A percentile compares a stretch with the other conserved stretches of the same genome.
Conservation (phyloP, 2,113 vertebrate genomes). For the Ginglymostoma cirratum region DNA sequence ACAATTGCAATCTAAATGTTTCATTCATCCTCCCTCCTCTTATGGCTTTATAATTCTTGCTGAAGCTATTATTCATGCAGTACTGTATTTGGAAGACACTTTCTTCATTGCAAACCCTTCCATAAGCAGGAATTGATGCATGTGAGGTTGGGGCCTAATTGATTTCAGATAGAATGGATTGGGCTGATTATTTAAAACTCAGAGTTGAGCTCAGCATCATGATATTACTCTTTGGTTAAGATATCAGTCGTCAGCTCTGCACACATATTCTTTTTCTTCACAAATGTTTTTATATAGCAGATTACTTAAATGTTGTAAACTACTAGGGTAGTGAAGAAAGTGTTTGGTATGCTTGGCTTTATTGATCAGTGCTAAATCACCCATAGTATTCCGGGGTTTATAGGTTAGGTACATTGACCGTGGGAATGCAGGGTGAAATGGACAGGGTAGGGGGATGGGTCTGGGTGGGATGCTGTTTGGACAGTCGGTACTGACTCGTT, state of each 20-base stretch:
- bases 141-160: background rate
- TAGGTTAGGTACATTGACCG: no score
- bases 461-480: no score
- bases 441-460: no score
- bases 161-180: background rate
- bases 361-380: no score
- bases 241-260: background rate
- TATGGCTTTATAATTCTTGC: background rate
- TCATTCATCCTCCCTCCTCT: background rate
- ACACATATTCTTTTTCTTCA: background rate
- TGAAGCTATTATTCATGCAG: conserved; percentile 5
- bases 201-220: background rate
- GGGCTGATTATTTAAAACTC: background rate
- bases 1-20: background rate
- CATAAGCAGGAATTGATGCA: background rate
- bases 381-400: no score
- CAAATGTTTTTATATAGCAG: background rate
- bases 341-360: no score
- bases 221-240: background rate
- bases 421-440: no score
- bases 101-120: background rate
- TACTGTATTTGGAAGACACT: background rate
- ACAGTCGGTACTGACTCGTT: no score
- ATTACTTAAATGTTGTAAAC: background rate
- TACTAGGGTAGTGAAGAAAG: background rate